These are phyloP conservation scores for Caenorhabditis remanei DNA, from an alignment of 1,140 invertebrate species.

Conservation along the genomic window DNA sequence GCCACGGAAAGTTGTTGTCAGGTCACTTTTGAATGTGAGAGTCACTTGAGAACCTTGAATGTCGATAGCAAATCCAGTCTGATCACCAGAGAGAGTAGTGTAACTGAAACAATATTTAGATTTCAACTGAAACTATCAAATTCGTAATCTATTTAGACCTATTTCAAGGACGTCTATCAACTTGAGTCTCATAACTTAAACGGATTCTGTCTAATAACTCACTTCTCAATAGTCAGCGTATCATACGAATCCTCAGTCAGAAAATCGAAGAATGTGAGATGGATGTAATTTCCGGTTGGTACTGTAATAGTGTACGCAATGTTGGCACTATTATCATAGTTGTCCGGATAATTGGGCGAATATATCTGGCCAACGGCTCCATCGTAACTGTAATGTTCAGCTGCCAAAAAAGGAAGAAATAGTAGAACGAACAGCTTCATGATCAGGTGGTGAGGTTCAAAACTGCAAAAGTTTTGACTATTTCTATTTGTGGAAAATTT, in stretches of 20 bases:
- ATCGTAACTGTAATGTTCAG: background rate
- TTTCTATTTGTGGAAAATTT: background rate
- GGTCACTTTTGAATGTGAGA: constrained; percentile 3
- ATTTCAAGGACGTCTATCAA: too few species aligned
- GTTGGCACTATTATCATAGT: constrained; percentile 7
- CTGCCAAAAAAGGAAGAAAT: background rate
- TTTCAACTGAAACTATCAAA: too few species aligned
- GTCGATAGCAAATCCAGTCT: constrained; percentile 8
- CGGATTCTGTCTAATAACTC: background rate
- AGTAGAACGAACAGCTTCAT: constrained; percentile 6
- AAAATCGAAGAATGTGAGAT: constrained; percentile 21
- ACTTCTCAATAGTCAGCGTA: constrained; percentile 1
- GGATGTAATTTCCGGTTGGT: constrained; percentile 11
- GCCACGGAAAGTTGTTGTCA: constrained; percentile 1
- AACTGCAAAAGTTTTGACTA: constrained; percentile 13
- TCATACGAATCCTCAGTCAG: constrained; percentile 20
- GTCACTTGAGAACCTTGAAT: background rate
- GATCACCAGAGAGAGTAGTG: background rate
- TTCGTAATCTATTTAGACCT: too few species aligned
- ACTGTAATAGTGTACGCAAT: constrained; percentile 10
- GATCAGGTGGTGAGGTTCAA: background rate
- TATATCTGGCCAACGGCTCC: background rate
- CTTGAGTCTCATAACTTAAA: background rate
- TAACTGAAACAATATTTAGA: background rate
- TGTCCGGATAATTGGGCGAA: constrained; percentile 20